Base-by-base conservation (phyloP, 2,888 invertebrate species). In the Eilema griseolum region DNA sequence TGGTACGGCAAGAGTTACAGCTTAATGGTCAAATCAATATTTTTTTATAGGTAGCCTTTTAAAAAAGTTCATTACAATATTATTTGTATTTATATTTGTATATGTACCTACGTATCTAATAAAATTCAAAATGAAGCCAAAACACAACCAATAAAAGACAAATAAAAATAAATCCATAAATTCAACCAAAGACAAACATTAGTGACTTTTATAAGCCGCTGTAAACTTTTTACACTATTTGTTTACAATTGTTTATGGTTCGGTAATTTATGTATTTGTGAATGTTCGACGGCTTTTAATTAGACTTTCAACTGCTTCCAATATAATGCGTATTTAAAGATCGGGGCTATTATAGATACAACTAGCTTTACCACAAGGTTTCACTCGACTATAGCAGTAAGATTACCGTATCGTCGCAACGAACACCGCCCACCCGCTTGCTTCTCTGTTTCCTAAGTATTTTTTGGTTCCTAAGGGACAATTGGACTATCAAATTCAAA, bases 211-310 rank as follows among this genome's bases (percentile, higher is more conserved):
- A 69, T 59, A 67, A 46, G 66, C 59, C 52, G 52, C 57, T 72
- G 71, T 72, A 61, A 66, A 71, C 68, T 31, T n/a, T 66, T 71
- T 59, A 63, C 63, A 33, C 23, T 56, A 33, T 28, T 56, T 66
- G 66, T 67, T 67, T 62, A 71, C 67, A 61, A 61, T 74, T 76
- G 79, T 74, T 76, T 78, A 72, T 28, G 61, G 26, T 16, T 69
- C 7, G 7, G 28, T 81, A 81, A 82, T 80, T 80, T 81, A 81
- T 79, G 79, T 68, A 71, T 71, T 81, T 69, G 41, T 62, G 16
- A 82, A 70, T 66, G 82, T 66, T 74, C 61, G 67, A 56, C 46
- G 56, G 57, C 3, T 66, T 79, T 81, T 80, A 79, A 80, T 77
- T 79, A 75, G 78, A 71, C 70, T 74, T 78, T 70, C 69, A 79